Percentiles rank a stretch among this genome's conserved stretches.
phyloP scores from a whole-genome alignment of 2,113 vertebrate species.

The Leuciscus idus region DNA sequence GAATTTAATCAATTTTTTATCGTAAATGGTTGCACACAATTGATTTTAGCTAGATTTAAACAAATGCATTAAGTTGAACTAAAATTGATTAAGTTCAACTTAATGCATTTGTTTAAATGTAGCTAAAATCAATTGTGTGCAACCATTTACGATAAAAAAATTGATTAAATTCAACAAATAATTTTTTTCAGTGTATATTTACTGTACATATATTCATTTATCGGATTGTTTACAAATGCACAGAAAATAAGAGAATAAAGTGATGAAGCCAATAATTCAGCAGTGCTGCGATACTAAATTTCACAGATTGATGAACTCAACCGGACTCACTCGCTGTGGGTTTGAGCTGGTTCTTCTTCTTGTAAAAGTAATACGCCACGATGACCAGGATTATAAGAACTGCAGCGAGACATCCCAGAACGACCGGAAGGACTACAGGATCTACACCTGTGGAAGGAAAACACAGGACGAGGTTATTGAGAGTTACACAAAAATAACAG shows the following conservation, averaged over 20 bases:
- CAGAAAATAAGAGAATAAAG: not conserved
- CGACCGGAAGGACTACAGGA: rapidly evolving
- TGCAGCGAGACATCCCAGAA: not conserved
- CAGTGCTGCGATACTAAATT: not conserved
- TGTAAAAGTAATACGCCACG: not conserved
- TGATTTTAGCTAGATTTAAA: too few species aligned
- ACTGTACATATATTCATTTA: not conserved
- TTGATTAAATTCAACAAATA: too few species aligned
- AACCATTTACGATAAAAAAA: too few species aligned
- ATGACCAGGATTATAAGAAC: not conserved
- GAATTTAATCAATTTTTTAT: too few species aligned
- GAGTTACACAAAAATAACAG: not conserved
- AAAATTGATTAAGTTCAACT: too few species aligned
- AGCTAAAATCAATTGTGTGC: too few species aligned
- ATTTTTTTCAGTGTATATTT: too few species aligned
- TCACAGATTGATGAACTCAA: not conserved
- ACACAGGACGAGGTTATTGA: not conserved
- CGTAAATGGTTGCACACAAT: too few species aligned
- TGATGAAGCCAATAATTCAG: not conserved
- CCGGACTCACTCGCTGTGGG: not conserved
- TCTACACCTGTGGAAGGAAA: not conserved
- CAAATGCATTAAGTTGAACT: too few species aligned
- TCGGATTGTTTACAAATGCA: not conserved
- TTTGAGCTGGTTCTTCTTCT: not conserved
- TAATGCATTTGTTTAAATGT: too few species aligned